Conservation (phyloP, 2,113 vertebrate genomes). For the Capricornis sumatraensis region DNA sequence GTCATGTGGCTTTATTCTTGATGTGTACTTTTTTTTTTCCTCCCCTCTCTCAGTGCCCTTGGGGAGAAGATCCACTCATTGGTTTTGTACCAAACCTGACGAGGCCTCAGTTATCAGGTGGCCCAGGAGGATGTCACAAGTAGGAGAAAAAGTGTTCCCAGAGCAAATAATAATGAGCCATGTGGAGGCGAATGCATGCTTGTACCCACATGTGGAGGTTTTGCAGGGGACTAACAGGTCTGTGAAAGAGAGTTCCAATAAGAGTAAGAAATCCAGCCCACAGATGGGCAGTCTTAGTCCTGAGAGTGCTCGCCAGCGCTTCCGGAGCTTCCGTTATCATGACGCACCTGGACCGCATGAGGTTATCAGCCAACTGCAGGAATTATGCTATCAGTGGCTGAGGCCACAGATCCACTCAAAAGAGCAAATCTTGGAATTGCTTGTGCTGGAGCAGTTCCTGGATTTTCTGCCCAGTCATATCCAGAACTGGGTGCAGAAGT, state of each 20-base stretch:
- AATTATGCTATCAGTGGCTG: constrained; percentile 57
- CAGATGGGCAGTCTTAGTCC: not conserved
- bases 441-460: constrained; percentile 58
- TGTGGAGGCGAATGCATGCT: not conserved
- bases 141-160: constrained; percentile 1
- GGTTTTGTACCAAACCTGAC: not conserved
- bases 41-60: not conserved
- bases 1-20: not conserved
- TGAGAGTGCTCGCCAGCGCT: constrained; percentile 1
- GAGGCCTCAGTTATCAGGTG: not conserved
- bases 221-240: not conserved
- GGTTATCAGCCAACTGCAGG: constrained; percentile 28
- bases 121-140: not conserved
- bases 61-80: constrained; percentile 38
- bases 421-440: constrained; percentile 54
- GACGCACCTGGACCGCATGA: not conserved
- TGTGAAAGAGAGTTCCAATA: not conserved
- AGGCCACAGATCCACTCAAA: constrained; percentile 52
- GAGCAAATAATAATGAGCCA: constrained; percentile 11
- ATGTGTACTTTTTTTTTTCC: not conserved
- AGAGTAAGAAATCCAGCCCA: not conserved
- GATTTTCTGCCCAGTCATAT: constrained; percentile 2
- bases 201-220: not conserved
- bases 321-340: constrained; percentile 20
- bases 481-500: constrained; percentile 40